These are phyloP conservation scores for Gymnorhina tibicen DNA, from an alignment of 2,113 vertebrate genomes.

Conservation along the genomic window DNA sequence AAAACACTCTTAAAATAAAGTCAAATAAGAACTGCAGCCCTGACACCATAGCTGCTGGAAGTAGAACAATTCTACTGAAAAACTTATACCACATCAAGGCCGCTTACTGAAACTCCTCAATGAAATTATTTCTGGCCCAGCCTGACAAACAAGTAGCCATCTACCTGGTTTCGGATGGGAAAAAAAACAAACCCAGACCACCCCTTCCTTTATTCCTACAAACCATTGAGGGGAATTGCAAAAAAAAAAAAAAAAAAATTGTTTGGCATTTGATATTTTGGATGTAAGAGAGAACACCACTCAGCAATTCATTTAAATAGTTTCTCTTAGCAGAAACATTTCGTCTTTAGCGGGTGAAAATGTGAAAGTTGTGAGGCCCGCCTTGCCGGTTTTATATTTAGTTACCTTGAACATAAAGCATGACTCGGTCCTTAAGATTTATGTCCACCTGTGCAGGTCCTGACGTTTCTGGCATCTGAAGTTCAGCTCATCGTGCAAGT, in stretches of 20 bases:
- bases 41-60: neutral
- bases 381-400: neutral
- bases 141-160: neutral
- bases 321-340: neutral
- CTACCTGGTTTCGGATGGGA: neutral
- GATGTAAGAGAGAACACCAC: neutral
- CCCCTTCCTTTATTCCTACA: neutral
- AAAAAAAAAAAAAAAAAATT: accelerated
- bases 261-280: neutral
- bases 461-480: neutral
- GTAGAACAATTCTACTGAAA: neutral
- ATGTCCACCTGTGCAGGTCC: neutral
- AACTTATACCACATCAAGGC: neutral
- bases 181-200: accelerated
- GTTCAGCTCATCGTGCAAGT: neutral
- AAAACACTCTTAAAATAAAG: neutral
- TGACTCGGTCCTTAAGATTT: neutral
- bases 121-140: neutral
- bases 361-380: neutral
- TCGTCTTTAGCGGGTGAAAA: neutral
- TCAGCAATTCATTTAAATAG: neutral
- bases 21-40: neutral
- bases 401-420: neutral
- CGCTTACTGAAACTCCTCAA: neutral
- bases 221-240: neutral